A percentile compares a stretch with the other conserved stretches of the same genome.
Evolutionary conservation across 1,140 invertebrate species (phyloP).

Genomic region (Octopus sinensis): DNA sequence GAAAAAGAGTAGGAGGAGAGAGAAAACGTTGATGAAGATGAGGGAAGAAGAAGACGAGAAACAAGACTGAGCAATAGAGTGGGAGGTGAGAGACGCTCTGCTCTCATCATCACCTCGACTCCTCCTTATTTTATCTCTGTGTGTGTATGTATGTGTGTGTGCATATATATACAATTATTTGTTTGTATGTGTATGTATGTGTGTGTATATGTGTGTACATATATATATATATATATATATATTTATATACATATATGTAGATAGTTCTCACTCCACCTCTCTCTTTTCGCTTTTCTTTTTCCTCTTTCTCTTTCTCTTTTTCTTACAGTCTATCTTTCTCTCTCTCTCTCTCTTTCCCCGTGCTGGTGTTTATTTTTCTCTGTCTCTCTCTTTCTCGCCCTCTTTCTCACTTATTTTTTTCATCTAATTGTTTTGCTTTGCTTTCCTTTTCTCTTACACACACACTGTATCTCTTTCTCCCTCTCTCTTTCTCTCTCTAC

Average conservation of each 20-base stretch:
- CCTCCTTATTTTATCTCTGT: no score
- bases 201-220: background rate
- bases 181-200: background rate
- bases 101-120: no score
- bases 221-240: background rate
- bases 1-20: no score
- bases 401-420: background rate
- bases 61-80: no score
- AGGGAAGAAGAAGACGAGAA: no score
- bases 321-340: background rate
- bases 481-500: background rate
- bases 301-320: background rate
- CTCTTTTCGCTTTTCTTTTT: background rate
- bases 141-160: no score
- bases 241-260: background rate
- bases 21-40: no score
- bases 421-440: background rate
- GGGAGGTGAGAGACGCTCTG: no score
- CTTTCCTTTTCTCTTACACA: background rate
- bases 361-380: background rate
- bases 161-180: no score
- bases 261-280: background rate
- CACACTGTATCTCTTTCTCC: background rate
- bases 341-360: background rate
- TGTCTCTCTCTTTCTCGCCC: background rate